Conservation (phyloP, 1,140 invertebrate species). For the Luehdorfia chinensis region DNA sequence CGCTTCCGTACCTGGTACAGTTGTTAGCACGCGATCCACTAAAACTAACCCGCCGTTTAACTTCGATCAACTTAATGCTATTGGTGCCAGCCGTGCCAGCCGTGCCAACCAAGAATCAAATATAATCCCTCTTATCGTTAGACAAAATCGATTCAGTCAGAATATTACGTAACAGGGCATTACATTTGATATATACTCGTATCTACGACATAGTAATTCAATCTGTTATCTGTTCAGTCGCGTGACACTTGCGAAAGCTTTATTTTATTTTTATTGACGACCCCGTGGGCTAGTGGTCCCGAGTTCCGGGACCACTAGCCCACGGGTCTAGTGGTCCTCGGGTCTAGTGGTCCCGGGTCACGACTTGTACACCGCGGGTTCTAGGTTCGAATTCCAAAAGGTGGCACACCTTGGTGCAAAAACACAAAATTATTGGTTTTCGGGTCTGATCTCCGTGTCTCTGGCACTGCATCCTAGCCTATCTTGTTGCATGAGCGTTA, state of each 20-base stretch:
- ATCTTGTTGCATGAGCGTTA: too few species aligned
- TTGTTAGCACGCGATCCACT: conserved; percentile 52
- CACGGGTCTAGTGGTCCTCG: too few species aligned
- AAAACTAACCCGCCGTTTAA: conserved; percentile 43
- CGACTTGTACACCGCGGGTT: too few species aligned
- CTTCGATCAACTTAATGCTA: conserved; percentile 50
- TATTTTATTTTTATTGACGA: conserved; percentile 43
- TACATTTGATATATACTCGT: conserved; percentile 73
- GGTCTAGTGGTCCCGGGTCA: too few species aligned
- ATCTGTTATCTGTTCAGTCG: conserved; percentile 46
- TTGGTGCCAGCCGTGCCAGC: conserved; percentile 52
- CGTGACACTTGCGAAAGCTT: conserved; percentile 49
- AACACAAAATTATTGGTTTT: too few species aligned
- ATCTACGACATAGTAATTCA: conserved; percentile 69
- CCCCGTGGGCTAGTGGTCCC: too few species aligned
- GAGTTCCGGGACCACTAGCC: too few species aligned
- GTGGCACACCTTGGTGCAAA: too few species aligned
- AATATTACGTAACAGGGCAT: conserved; percentile 68
- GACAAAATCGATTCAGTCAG: conserved; percentile 69
- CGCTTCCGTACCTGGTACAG: conserved; percentile 41
- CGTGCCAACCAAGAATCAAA: conserved; percentile 61
- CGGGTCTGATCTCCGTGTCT: too few species aligned
- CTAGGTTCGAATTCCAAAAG: too few species aligned
- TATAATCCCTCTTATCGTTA: conserved; percentile 65
- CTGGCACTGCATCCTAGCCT: too few species aligned